Evolutionary conservation across 2,113 vertebrate species (phyloP), one percentile per base, ranked within the genome.

Genomic region (Lepus europaeus): DNA sequence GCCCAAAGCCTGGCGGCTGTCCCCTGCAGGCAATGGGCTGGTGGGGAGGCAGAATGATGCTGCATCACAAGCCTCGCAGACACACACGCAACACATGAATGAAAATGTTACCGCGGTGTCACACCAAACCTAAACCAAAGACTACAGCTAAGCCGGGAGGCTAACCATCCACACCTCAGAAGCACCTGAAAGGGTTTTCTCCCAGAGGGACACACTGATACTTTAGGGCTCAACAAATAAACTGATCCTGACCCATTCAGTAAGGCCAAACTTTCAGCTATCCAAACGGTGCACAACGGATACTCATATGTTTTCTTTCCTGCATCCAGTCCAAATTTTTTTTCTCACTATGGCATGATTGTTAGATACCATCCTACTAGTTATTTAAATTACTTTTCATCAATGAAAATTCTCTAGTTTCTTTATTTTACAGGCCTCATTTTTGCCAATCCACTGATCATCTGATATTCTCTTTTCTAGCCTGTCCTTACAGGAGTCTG

Each of bases 361-460:
- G 31, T 73, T 45, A 64, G 20, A 36, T 13, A 66, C 6, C 64
- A 66, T 25, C 22, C n/a, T 83, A 73, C 77, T 36, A 66, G 25
- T 39, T 51, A 66, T 88, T 83, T 61, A 81, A 86, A 81, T 76
- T 68, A 91, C 68, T 79, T 84, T 79, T 27, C 39, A 39, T 76
- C 13, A 20, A 59, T 9, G 56, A 13, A 94, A 73, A 72, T 88
- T 31, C 72, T 39, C 69, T 72, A n/a, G 14, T 89, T 66, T 89
- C 72, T 33, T 89, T 76, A 56, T 45, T 81, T 49, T 56, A 90
- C 10, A 91, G 77, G 77, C 6, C 11, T 90, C 20, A 87, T 59
- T 64, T 87, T 70, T 80, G 59, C 31, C 63, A 82, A 39, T 90
- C 90, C n/a, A 64, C n/a, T 69, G n/a, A 77, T 64, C 39, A 79